These are phyloP conservation scores for Oscheius myriophilus DNA, from an alignment of 2,888 invertebrate genomes.

Conservation along the genomic window DNA sequence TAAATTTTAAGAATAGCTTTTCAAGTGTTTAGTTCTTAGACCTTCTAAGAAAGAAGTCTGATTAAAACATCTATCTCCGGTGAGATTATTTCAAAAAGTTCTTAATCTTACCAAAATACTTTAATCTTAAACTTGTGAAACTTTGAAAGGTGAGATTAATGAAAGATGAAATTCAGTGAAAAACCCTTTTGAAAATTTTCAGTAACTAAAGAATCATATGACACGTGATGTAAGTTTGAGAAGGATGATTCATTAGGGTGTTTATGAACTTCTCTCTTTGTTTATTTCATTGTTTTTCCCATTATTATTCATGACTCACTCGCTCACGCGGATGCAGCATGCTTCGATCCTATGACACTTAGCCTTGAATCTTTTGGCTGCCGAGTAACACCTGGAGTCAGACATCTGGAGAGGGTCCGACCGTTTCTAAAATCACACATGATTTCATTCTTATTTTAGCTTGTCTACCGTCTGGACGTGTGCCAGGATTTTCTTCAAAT, in stretches of 20 bases:
- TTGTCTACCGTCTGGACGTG: slow-evolving; percentile 9
- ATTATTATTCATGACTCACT: slow-evolving; percentile 8
- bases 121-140: background rate
- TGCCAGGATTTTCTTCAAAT: slow-evolving; percentile 15
- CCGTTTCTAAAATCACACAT: slow-evolving; percentile 7
- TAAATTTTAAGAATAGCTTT: too few species aligned
- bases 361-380: slow-evolving; percentile 18
- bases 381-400: slow-evolving; percentile 21
- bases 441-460: background rate
- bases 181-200: too few species aligned
- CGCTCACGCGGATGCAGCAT: slow-evolving; percentile 21
- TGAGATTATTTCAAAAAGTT: background rate
- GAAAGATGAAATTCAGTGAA: too few species aligned
- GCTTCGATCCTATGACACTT: slow-evolving; percentile 29
- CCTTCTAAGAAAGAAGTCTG: too few species aligned
- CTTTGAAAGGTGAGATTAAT: too few species aligned
- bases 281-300: slow-evolving; percentile 15
- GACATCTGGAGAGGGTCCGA: slow-evolving; percentile 2
- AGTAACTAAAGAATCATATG: too few species aligned
- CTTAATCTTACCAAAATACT: background rate
- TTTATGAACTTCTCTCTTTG: too few species aligned
- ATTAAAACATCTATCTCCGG: too few species aligned
- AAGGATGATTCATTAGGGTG: too few species aligned
- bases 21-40: too few species aligned
- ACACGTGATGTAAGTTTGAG: too few species aligned